phyloP scores from a whole-genome alignment of 2,113 vertebrate species.

The Entomyzon cyanotis region DNA sequence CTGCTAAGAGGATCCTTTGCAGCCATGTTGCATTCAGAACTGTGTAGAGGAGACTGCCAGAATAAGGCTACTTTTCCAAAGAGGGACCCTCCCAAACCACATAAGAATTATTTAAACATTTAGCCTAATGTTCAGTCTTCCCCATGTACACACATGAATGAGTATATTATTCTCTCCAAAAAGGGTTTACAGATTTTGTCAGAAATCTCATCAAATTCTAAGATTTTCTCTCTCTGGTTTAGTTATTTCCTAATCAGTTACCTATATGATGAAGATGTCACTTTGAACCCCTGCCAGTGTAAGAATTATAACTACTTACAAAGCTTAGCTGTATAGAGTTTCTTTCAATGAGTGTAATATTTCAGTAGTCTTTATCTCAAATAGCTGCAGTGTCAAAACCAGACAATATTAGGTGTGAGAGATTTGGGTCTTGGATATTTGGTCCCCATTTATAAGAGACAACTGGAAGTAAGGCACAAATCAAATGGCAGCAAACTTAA shows the following conservation, averaged over 20 bases:
- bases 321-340: background rate
- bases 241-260: background rate
- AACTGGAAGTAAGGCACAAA: slow-evolving; percentile 28
- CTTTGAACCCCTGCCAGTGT: background rate
- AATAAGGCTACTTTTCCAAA: background rate
- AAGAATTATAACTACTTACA: background rate
- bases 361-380: slow-evolving; percentile 1
- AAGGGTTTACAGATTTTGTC: background rate
- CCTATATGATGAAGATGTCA: accelerated
- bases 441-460: background rate
- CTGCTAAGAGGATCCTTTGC: background rate
- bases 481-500: background rate
- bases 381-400: background rate
- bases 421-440: background rate
- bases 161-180: background rate
- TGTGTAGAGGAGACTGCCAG: background rate
- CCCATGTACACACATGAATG: background rate
- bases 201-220: background rate
- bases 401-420: background rate
- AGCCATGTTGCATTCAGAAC: background rate
- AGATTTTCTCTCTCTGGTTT: background rate
- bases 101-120: background rate
- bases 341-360: background rate
- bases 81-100: background rate
- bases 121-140: background rate